Base-by-base conservation (phyloP, 2,797 vertebrate species). In the Halcyon badia region DNA sequence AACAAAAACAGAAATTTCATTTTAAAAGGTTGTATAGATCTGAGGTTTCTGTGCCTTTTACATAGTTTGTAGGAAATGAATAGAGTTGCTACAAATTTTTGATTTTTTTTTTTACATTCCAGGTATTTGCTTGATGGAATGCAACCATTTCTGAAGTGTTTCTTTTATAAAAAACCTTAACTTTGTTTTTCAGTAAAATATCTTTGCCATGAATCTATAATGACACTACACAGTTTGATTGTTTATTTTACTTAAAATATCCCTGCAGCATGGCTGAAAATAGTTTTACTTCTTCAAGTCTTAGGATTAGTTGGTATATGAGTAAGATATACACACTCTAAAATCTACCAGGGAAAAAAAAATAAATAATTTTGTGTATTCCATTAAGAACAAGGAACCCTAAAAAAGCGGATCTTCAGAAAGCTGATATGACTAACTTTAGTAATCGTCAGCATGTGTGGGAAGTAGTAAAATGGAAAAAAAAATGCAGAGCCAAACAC, bases 41-140 rank as follows among this genome's bases (percentile, higher is more conserved):
- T 87, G 76, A 91, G 42, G 64, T 83, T 90, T 88, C 44, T 83
- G n/a, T 56, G 64, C 20, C 57, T 90, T 92, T 72, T 60, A 65
- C 46, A 82, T 6, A 24, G 19, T 87, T 75, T 46, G 21, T 44
- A 81, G 79, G 81, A 87, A 94, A 75, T 37, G 5, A 86, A 89
- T 25, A 44, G 57, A 83, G 26, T 57, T 92, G 22, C 17, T 64
- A 42, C 25, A 81, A 87, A 51, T 61, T 39, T 49, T 13, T 54
- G 1, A 0, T 60, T 15, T 76, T 41, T 79, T 14, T 56, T 30
- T 78, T 75, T 39, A 71, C 14, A 69, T 69, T 83, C 30, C 35
- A 42, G 5, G 11, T 58, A 30, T 14, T 8, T 2, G 2, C 9
- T 60, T 71, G 9, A 22, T 46, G 16, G 35, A 85, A 92, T 15